A percentile compares a stretch with the other conserved stretches of the same genome.
These are phyloP conservation scores for Columba guinea DNA, from an alignment of 2,797 vertebrate species.

Conservation along the genomic window DNA sequence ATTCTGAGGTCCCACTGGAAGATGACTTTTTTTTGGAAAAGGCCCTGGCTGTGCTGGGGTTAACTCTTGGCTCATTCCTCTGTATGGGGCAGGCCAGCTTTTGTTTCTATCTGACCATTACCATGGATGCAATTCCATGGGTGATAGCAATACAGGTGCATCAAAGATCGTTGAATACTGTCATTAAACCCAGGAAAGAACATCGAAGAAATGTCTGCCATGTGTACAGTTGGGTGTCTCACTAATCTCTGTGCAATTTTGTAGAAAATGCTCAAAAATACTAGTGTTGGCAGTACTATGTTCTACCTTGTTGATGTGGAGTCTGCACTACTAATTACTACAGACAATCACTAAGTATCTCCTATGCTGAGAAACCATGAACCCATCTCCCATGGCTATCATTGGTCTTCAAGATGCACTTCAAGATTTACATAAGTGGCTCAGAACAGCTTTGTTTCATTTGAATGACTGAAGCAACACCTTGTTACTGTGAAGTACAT, in stretches of 20 bases:
- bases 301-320: not conserved
- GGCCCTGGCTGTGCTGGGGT: not conserved
- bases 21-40: not conserved
- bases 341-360: not conserved
- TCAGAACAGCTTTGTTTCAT: not conserved
- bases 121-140: not conserved
- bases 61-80: not conserved
- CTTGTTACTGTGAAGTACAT: not conserved
- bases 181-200: not conserved
- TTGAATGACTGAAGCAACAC: not conserved
- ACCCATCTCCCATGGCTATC: not conserved
- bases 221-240: accelerated
- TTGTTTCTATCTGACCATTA: not conserved
- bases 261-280: not conserved
- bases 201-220: not conserved
- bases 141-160: not conserved
- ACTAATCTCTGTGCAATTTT: not conserved
- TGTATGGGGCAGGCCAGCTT: not conserved
- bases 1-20: not conserved
- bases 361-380: not conserved
- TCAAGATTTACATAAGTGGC: not conserved
- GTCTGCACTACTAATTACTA: not conserved
- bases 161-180: not conserved
- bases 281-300: not conserved
- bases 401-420: not conserved